Evolutionary conservation across 2,113 vertebrate genomes (phyloP).

Genomic region (Athene noctua): DNA sequence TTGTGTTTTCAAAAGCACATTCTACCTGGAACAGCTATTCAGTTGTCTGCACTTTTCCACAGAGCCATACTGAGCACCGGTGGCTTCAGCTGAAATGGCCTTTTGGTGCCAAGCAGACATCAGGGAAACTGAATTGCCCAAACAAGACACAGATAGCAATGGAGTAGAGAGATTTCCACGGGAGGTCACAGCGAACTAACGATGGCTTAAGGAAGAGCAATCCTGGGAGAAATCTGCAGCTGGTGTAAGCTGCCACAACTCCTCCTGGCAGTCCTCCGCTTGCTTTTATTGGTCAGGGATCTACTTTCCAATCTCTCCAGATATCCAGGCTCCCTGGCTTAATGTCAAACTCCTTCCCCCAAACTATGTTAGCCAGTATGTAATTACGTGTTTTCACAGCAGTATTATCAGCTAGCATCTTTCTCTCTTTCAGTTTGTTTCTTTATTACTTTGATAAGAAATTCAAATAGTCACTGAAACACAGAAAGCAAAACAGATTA

Average conservation of each 20-base stretch:
- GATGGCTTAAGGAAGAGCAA: neutral
- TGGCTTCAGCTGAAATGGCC: neutral
- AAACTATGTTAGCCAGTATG: neutral
- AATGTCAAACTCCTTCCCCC: slow-evolving; percentile 11
- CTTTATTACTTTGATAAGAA: slow-evolving; percentile 45
- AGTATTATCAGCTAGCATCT: neutral
- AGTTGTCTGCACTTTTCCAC: accelerated
- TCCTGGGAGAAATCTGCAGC: neutral
- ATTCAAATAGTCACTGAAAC: slow-evolving; percentile 6
- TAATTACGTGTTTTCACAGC: slow-evolving; percentile 4
- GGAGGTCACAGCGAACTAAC: neutral
- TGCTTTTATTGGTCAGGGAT: neutral
- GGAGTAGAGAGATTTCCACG: neutral
- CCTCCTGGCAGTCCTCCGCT: neutral
- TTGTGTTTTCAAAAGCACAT: neutral
- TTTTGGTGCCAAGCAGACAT: neutral
- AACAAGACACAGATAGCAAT: neutral
- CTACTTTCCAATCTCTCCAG: slow-evolving; percentile 1
- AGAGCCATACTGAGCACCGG: accelerated
- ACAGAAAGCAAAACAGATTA: neutral
- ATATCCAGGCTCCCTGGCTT: neutral
- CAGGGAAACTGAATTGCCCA: neutral
- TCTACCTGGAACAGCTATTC: neutral
- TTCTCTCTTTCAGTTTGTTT: neutral
- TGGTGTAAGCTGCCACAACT: neutral